Evolutionary conservation across 2,113 vertebrate species (phyloP).

Genomic region (Catharus bicknelli): DNA sequence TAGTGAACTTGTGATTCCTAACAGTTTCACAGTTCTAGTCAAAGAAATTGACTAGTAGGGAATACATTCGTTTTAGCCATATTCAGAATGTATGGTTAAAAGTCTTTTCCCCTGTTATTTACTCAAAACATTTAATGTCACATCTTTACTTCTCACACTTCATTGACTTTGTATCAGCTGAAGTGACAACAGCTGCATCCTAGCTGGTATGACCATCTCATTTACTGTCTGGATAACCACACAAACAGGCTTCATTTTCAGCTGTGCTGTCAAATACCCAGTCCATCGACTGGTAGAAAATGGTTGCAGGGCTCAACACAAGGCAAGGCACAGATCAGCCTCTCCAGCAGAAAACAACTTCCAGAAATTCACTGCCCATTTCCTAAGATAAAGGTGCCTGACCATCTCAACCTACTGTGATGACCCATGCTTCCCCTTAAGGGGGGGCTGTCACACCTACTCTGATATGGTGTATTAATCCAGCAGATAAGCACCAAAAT

Average conservation of each 20-base stretch:
- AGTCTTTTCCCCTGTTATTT: not conserved
- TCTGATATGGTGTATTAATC: not conserved
- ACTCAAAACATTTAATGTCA: not conserved
- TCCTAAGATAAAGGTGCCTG: not conserved
- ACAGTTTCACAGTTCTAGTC: not conserved
- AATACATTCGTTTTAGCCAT: not conserved
- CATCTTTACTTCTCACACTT: not conserved
- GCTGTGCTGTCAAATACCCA: not conserved
- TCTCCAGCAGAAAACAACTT: not conserved
- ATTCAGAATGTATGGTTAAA: not conserved
- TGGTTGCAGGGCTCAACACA: not conserved
- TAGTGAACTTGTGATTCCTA: not conserved
- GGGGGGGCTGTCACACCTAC: not conserved
- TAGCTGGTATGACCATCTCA: not conserved
- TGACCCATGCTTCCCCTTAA: not conserved
- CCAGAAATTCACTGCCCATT: not conserved
- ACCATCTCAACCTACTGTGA: not conserved
- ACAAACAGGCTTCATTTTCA: not conserved
- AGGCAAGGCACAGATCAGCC: not conserved
- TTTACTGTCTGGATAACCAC: not conserved
- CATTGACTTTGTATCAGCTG: not conserved
- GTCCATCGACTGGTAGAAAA: not conserved
- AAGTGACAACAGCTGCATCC: not conserved
- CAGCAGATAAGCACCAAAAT: not conserved
- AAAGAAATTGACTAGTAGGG: not conserved